Percentiles rank a stretch among this genome's conserved stretches.
Conservation (phyloP, 2,888 invertebrate genomes). For the Euspilapteryx auroguttella region DNA sequence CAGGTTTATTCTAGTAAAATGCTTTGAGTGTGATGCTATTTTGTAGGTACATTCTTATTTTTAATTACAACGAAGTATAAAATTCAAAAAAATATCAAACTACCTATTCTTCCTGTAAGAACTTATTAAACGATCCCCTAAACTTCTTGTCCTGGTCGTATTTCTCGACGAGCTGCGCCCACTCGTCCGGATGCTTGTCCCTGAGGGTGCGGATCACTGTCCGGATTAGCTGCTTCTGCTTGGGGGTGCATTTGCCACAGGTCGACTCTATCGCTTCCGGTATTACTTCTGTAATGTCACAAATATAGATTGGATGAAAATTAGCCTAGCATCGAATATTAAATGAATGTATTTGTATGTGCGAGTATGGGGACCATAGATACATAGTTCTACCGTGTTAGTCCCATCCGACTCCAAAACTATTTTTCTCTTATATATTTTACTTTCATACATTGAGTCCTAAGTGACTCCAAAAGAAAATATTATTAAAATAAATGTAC, state of each 20-base stretch:
- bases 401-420: too few species aligned
- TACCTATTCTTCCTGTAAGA: slow-evolving; percentile 21
- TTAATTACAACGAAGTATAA: not conserved
- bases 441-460: too few species aligned
- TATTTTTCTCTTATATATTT: too few species aligned
- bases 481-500: too few species aligned
- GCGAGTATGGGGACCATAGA: too few species aligned
- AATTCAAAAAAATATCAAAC: not conserved
- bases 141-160: slow-evolving; percentile 70
- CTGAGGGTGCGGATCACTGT: slow-evolving; percentile 67
- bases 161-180: slow-evolving; percentile 66
- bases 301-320: not conserved
- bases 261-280: slow-evolving; percentile 69
- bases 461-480: too few species aligned
- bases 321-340: too few species aligned
- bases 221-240: slow-evolving; percentile 60
- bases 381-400: too few species aligned
- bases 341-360: too few species aligned
- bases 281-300: slow-evolving; percentile 59
- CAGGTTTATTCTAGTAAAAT: too few species aligned
- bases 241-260: slow-evolving; percentile 69
- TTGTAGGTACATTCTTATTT: too few species aligned
- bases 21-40: too few species aligned
- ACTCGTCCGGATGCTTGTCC: slow-evolving; percentile 65
- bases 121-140: slow-evolving; percentile 61